Percentiles rank a stretch among this genome's conserved stretches.
phyloP scores from a whole-genome alignment of 2,113 vertebrate genomes.

The Numida meleagris region DNA sequence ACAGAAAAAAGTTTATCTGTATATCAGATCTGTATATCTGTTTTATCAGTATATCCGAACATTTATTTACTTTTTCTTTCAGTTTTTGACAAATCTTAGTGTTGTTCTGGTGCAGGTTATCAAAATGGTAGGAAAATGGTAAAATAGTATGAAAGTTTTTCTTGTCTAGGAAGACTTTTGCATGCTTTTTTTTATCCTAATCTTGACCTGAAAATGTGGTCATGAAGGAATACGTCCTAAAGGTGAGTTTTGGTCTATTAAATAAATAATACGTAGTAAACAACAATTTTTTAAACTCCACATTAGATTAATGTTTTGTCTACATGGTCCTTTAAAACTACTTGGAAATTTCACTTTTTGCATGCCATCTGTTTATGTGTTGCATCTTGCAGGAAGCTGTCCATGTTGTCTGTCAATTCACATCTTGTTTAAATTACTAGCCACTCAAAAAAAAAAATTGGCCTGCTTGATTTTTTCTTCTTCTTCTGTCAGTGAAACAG shows the following conservation, averaged over 20 bases:
- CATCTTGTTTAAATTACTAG: not conserved
- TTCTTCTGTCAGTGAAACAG: not conserved
- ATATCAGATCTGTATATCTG: no score
- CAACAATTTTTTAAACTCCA: not conserved
- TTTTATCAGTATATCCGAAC: no score
- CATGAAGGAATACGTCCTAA: not conserved
- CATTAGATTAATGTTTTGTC: conserved; percentile 4
- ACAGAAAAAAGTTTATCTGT: not conserved
- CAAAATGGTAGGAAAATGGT: not conserved
- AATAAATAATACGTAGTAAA: not conserved
- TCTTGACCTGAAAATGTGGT: not conserved
- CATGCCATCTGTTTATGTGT: conserved; percentile 2
- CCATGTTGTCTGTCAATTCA: not conserved
- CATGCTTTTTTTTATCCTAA: not conserved
- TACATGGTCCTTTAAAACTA: not conserved
- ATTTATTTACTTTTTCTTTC: no score
- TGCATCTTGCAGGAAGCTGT: not conserved
- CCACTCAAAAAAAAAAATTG: not conserved
- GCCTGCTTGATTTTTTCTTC: not conserved
- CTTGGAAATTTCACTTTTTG: not conserved
- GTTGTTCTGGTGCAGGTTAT: not conserved
- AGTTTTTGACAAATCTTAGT: not conserved
- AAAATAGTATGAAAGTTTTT: not conserved
- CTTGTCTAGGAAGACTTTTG: not conserved
- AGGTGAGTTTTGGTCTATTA: not conserved